Percentiles rank a stretch among this genome's conserved stretches.
These are phyloP conservation scores for Scopus umbretta DNA, from an alignment of 2,113 vertebrate genomes.

Conservation along the genomic window DNA sequence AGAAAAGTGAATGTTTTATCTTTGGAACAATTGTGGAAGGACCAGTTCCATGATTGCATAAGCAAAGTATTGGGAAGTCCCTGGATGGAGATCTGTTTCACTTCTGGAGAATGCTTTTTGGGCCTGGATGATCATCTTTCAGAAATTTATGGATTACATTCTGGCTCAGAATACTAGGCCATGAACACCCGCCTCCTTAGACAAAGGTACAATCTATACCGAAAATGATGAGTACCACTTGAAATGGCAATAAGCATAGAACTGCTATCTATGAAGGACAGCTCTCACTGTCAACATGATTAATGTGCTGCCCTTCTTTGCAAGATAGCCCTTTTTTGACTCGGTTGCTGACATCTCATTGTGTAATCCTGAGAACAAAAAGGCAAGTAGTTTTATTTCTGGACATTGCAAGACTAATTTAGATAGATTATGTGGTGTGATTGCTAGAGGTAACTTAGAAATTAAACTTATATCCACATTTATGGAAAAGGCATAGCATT, in stretches of 20 bases:
- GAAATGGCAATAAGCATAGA: background rate
- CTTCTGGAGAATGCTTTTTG: background rate
- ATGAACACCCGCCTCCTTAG: background rate
- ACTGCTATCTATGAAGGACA: background rate
- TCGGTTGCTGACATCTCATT: background rate
- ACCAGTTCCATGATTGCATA: background rate
- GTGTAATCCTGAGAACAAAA: background rate
- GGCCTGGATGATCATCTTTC: background rate
- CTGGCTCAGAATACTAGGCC: background rate
- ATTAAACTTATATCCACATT: too few relatives aligned
- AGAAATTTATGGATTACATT: background rate
- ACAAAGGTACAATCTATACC: background rate
- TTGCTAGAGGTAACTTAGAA: too few relatives aligned
- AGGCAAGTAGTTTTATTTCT: background rate
- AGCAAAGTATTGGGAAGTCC: background rate
- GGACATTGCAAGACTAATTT: background rate
- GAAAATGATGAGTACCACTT: background rate
- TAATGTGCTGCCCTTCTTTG: background rate
- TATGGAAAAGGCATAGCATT: too few relatives aligned
- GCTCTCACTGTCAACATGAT: constrained; percentile 5
- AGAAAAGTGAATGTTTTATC: background rate
- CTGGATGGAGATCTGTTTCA: background rate
- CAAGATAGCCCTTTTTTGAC: background rate
- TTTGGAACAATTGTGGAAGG: background rate
- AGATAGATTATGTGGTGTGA: background rate